Base-by-base conservation (phyloP, 2,113 vertebrate species). In the Seriola quinqueradiata region DNA sequence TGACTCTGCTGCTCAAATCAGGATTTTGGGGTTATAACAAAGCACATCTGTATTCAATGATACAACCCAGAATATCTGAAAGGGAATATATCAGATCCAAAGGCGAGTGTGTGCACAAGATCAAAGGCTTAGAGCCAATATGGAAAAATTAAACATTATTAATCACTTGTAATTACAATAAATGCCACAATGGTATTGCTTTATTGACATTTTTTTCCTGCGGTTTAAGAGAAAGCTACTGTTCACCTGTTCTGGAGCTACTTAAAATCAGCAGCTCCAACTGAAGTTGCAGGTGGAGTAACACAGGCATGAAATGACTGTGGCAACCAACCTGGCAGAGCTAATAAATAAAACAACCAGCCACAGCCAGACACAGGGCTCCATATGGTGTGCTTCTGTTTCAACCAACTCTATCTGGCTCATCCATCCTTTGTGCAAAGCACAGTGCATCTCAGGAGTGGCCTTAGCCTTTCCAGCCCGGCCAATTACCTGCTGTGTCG, bases 331-430 rank as follows among this genome's bases (percentile, higher is more conserved):
- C 77, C 85, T 89, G 90, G 90, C 91, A 85, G 75, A 70, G 90
- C 75, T 90, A 90, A 92, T 92, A 90, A 90, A 92, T 93, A 91
- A 94, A 91, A 91, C 87, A 90, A 90, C 68, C 88, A 52, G 64
- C 83, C 82, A 71, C 74, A 73, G 86, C 69, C 78, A 65, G 60
- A 67, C 76, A 70, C 58, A 64, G 67, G 16, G 70, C 68, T 70
- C 87, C 89, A 86, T 93, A 89, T 89, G 89, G 80, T 64, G 72
- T 12, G 21, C 54, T 70, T 80, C 84, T 28, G 59, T 59, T 70
- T 85, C 80, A 57, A 36, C 81, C 77, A 69, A 71, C 68, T 79
- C 68, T 67, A 72, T 75, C 69, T 42, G 54, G 69, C 57, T 70
- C 64, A 61, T 75, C 81, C 81, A 71, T 82, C 73, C 85, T 81